Base-by-base conservation (phyloP, 2,888 invertebrate genomes). In the Rhynchonema sp. region DNA sequence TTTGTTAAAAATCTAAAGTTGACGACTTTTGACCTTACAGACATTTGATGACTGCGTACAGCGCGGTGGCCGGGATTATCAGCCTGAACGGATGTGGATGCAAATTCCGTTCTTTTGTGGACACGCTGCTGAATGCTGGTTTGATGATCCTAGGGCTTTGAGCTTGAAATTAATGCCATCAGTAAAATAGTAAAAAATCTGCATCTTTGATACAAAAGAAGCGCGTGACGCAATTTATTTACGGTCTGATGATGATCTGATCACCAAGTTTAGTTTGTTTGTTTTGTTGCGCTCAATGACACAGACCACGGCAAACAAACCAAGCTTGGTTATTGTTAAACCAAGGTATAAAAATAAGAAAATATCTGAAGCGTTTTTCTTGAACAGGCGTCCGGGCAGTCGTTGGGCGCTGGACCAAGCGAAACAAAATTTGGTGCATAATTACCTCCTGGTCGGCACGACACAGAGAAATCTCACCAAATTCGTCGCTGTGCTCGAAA, bases 31-130 rank as follows among this genome's bases (percentile, higher is more conserved):
- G 17, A 22, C 23, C 22, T 53, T 30, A 30, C 77, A 92, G 89
- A 89, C 92, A 59, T 96, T 98, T 76, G 96, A 98, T 74, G 89
- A 96, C 69, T 98, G 98, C 76, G 87, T 98, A 30, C 81, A 82
- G 69, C 80, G 82, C 65, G 81, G 69, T 52, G 75, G 83, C 59
- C 84, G 86, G 74, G 96, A 96, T 77, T 98, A 98, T 79, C 87
- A 92, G 79, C 87, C 90, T 1, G 86, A 82, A 67, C 88, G 90
- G 74, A 86, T 98, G 84, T 98, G 98, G 98, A 80, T 96, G 61
- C 96, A 98, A 78, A 88, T 98, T 68, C 96, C 96, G n/a, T 98
- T 94, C 78, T 87, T 98, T 74, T 98, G 98, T 77, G 98, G 98
- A 0, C 94, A 96, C 73, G 82, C 87, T 65, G 84, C 88, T 26